Evolutionary conservation across 2,797 vertebrate species (phyloP), one percentile per base, ranked within the genome.

Genomic region (Urophycis tenuis): DNA sequence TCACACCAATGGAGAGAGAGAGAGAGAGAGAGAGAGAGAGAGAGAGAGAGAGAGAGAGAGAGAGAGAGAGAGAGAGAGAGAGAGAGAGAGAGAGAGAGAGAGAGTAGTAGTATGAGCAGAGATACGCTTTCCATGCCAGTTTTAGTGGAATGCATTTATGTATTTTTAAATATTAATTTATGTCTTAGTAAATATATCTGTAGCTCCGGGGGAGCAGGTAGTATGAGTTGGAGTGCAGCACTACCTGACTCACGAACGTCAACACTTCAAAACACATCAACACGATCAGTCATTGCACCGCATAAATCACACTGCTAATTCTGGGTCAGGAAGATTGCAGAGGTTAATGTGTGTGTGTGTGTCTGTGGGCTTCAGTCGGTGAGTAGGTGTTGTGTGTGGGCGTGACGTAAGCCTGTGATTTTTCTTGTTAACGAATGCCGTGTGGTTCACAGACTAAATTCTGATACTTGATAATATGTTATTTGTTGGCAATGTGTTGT

Each of bases 41-140:
- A 34, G 32, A 53, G 45, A 53, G 17, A 53, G 34, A 72, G 32
- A 33, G 71, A 32, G 32, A 35, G 32, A 33, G 32, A 72, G 71
- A 72, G 31, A 71, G 69, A 71, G 32, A 32, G 45, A 53, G 45
- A 53, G 45, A 53, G 45, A 53, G 45, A 53, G 45, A 53, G 41
- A 45, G 41, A 10, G 41, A 45, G 41, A 45, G 41, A 45, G 41
- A 45, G 41, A 10, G 41, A 45, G 41, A 45, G 41, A 45, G 32
- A 5, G 2, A 19, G 31, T 8, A 45, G 45, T 4, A 3, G 14
- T 14, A 14, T 14, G 39, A 41, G 39, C 3, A 53, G 45, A 53
- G 45, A 53, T 4, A 53, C 22, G 45, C 22, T 53, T 22, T 22
- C 19, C 45, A 6, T 53, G 12, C 19, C 45, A 53, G 45, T 22